Evolutionary conservation across 2,797 vertebrate genomes (phyloP).

Genomic region (Eulemur coronatus): DNA sequence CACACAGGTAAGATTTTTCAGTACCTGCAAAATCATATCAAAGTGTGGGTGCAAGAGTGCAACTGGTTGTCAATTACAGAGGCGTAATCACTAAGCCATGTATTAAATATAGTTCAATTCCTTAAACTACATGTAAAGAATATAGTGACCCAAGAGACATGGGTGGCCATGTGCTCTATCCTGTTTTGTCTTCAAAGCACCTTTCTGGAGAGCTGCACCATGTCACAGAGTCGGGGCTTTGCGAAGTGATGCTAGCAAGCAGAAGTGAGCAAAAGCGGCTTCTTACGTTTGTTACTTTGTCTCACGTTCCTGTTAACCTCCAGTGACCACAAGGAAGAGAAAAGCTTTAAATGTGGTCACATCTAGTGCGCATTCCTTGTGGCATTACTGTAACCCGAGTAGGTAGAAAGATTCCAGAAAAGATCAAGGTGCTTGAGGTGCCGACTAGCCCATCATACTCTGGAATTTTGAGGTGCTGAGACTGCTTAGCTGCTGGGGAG

Average conservation of each 20-base stretch:
- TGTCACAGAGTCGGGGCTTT: not conserved
- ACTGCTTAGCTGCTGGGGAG: not conserved
- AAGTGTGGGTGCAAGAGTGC: not conserved
- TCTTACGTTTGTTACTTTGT: not conserved
- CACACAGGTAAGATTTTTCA: not conserved
- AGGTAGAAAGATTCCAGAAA: not conserved
- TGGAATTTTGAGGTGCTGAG: not conserved
- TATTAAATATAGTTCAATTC: not conserved
- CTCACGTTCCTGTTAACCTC: not conserved
- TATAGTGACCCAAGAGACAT: not conserved
- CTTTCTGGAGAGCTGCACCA: not conserved
- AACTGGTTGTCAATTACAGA: not conserved
- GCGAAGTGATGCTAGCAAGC: not conserved
- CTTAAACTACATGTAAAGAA: not conserved
- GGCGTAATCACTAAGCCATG: not conserved
- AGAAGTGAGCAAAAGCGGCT: not conserved
- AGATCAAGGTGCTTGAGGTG: not conserved
- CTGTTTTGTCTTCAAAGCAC: not conserved
- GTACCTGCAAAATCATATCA: not conserved
- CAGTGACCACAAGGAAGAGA: not conserved
- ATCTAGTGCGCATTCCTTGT: rapidly evolving
- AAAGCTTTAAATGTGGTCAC: too few species aligned
- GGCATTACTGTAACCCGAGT: not conserved
- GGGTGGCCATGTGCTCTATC: not conserved
- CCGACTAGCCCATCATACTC: not conserved